These are phyloP conservation scores for Drosophila ohnishii DNA, from an alignment of 1,140 invertebrate species.

Conservation along the genomic window DNA sequence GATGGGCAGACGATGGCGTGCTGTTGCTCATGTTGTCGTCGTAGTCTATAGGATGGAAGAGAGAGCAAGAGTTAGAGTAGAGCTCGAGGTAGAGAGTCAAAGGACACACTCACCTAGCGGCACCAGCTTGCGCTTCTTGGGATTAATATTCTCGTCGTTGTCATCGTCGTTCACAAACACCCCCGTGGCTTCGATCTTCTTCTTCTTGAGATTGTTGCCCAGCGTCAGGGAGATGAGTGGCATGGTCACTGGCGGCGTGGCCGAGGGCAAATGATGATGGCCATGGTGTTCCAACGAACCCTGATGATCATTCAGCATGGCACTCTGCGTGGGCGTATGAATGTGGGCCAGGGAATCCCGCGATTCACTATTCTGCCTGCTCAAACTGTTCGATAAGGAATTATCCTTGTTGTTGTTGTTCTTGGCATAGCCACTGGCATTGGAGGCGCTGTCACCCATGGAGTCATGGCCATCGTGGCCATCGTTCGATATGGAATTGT, in stretches of 20 bases:
- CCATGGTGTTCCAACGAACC: slow-evolving; percentile 5
- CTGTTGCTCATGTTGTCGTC: slow-evolving; percentile 84
- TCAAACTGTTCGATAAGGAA: slow-evolving; percentile 41
- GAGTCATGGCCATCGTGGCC: slow-evolving; percentile 50
- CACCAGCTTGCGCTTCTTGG: slow-evolving; percentile 93
- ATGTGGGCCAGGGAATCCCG: slow-evolving; percentile 66
- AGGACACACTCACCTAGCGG: slow-evolving; percentile 86
- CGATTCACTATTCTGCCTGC: slow-evolving; percentile 77
- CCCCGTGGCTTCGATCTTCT: slow-evolving; percentile 92
- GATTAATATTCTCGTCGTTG: slow-evolving; percentile 87
- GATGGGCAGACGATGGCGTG: slow-evolving; percentile 51
- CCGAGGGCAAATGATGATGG: slow-evolving; percentile 19
- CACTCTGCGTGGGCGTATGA: slow-evolving; percentile 59
- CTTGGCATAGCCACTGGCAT: slow-evolving; percentile 64
- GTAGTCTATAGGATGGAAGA: slow-evolving; percentile 84
- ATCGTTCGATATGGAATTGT: slow-evolving; percentile 76
- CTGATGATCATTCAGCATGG: slow-evolving; percentile 39
- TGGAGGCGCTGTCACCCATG: slow-evolving; percentile 63
- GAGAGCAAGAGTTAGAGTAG: not conserved
- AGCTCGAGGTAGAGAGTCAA: not conserved
- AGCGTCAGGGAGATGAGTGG: slow-evolving; percentile 76
- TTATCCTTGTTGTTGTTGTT: slow-evolving; percentile 56
- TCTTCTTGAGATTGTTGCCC: slow-evolving; percentile 85
- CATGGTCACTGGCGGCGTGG: slow-evolving; percentile 73
- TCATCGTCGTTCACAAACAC: slow-evolving; percentile 96